Percentiles rank a stretch among this genome's conserved stretches.
Conservation (phyloP, 2,888 invertebrate genomes). For the Tanytarsus gracilentus region DNA sequence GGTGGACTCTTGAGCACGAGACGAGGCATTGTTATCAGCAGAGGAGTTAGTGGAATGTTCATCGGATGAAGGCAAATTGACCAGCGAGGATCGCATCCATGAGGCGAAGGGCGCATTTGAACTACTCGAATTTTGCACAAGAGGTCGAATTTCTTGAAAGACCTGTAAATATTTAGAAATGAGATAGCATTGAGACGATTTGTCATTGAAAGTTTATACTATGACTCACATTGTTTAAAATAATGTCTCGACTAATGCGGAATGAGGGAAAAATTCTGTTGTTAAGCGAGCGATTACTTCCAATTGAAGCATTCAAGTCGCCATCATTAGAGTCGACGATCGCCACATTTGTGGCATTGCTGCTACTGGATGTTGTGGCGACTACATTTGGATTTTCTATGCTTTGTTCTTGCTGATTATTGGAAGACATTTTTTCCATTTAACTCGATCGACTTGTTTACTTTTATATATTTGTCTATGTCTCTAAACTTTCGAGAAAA, state of each 20-base stretch:
- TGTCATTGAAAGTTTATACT: background rate
- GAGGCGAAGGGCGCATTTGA: constrained; percentile 18
- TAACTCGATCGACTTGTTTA: too few relatives aligned
- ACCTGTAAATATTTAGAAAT: constrained; percentile 4
- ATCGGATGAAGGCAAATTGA: too few relatives aligned
- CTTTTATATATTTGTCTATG: too few relatives aligned
- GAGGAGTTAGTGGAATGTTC: background rate
- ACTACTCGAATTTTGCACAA: background rate
- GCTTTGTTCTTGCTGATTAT: background rate
- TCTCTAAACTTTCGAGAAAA: too few relatives aligned
- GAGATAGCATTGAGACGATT: background rate
- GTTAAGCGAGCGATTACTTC: constrained; percentile 20
- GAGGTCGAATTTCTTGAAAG: constrained; percentile 25
- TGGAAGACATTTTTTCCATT: constrained; percentile 12
- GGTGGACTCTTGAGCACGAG: background rate
- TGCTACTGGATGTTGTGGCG: background rate
- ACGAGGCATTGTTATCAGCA: background rate
- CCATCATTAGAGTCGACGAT: background rate
- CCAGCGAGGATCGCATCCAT: constrained; percentile 1
- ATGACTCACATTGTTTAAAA: constrained; percentile 16
- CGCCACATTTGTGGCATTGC: background rate
- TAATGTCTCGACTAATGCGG: constrained; percentile 2
- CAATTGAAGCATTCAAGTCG: constrained; percentile 1
- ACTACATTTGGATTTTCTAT: background rate
- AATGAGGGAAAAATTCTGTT: constrained; percentile 18